These are phyloP conservation scores for Oceanites oceanicus DNA, from an alignment of 2,113 vertebrate genomes.

Conservation along the genomic window DNA sequence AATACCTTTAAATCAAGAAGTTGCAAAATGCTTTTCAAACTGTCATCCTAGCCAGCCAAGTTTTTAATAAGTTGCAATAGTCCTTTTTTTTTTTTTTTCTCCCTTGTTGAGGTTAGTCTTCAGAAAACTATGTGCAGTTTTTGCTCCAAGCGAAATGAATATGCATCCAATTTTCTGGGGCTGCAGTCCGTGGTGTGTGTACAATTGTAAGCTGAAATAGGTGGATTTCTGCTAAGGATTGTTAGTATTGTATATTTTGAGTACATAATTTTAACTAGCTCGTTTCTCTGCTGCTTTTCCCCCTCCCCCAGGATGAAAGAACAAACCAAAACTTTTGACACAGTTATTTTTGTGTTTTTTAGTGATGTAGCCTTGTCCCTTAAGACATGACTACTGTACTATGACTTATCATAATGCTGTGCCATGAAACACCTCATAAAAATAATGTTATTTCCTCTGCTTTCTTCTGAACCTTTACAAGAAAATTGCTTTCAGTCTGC, in stretches of 20 bases:
- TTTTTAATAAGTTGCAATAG: neutral
- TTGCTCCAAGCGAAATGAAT: neutral
- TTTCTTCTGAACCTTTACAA: conserved; percentile 42
- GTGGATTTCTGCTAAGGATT: neutral
- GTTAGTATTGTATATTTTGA: neutral
- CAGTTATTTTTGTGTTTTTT: neutral
- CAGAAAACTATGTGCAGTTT: neutral
- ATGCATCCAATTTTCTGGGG: neutral
- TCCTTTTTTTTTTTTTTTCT: neutral
- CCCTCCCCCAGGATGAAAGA: neutral
- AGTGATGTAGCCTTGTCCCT: neutral
- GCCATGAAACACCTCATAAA: conserved; percentile 53
- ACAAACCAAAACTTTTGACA: neutral
- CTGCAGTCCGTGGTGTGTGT: neutral
- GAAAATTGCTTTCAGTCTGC: conserved; percentile 40
- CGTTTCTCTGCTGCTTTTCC: neutral
- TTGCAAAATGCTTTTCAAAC: neutral
- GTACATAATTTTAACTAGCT: neutral
- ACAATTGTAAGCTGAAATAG: neutral
- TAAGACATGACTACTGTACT: neutral
- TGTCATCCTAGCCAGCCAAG: neutral
- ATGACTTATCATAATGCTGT: conserved; percentile 9
- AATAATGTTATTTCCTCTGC: conserved; percentile 47
- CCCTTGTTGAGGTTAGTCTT: neutral
- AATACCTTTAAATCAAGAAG: neutral